Conservation (phyloP, 2,888 invertebrate species). For the Drosophila nigricruria region DNA sequence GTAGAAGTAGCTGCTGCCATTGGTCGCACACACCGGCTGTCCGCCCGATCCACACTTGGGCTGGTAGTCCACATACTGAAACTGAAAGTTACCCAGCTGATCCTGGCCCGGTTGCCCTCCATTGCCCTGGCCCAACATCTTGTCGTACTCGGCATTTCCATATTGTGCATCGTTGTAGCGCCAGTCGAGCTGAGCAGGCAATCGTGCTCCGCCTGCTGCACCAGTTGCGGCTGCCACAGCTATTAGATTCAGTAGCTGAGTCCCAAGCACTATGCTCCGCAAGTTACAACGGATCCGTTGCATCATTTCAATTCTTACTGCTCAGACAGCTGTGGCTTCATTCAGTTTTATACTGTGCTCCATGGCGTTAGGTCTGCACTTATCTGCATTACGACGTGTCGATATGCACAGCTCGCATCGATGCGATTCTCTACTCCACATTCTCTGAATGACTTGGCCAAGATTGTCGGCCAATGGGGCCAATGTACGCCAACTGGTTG, state of each 20-base stretch:
- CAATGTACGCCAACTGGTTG: background rate
- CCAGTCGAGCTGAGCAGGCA: slow-evolving; percentile 34
- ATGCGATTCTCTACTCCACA: slow-evolving; percentile 7
- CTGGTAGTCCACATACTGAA: slow-evolving; percentile 67
- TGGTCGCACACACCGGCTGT: slow-evolving; percentile 62
- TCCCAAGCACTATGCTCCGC: background rate
- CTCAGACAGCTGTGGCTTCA: background rate
- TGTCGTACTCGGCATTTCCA: slow-evolving; percentile 43
- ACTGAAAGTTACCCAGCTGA: slow-evolving; percentile 40
- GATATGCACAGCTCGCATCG: slow-evolving; percentile 29
- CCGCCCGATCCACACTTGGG: slow-evolving; percentile 54
- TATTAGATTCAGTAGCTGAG: slow-evolving; percentile 16
- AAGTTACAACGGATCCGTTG: background rate
- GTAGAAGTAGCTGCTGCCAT: slow-evolving; percentile 50
- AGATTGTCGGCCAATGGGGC: slow-evolving; percentile 4
- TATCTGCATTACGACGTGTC: slow-evolving; percentile 40
- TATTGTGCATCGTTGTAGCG: slow-evolving; percentile 40
- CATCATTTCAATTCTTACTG: slow-evolving; percentile 18
- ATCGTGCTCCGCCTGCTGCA: background rate
- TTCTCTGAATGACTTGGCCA: slow-evolving; percentile 3
- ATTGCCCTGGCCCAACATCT: slow-evolving; percentile 28
- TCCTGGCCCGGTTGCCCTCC: slow-evolving; percentile 1
- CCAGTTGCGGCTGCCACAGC: background rate
- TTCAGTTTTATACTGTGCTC: slow-evolving; percentile 27
- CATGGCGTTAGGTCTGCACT: background rate